Conservation (phyloP, 2,113 vertebrate genomes). For the Pollimyrus isidori region DNA sequence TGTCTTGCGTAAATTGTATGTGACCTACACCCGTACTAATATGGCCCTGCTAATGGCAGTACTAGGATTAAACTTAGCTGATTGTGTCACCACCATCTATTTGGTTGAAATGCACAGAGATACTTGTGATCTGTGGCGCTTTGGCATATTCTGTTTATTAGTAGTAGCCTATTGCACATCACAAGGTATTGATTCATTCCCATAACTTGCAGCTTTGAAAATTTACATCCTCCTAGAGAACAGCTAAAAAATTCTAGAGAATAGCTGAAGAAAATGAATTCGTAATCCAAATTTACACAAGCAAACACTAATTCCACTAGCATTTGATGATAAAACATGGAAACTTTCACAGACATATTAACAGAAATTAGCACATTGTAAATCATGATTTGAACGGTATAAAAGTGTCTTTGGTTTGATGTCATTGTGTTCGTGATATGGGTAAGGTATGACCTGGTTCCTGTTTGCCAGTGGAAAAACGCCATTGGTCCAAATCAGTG, state of each 20-base stretch:
- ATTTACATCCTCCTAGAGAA: neutral
- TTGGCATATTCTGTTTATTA: neutral
- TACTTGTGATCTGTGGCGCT: neutral
- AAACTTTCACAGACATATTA: neutral
- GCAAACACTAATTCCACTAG: neutral
- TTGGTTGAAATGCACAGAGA: neutral
- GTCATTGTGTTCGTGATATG: neutral
- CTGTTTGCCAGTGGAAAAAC: neutral
- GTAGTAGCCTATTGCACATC: neutral
- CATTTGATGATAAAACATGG: neutral
- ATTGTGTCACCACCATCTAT: neutral
- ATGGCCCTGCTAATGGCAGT: too few species aligned
- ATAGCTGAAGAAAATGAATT: neutral
- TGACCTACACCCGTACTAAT: too few species aligned
- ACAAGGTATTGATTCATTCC: neutral
- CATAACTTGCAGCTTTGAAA: neutral
- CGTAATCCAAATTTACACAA: neutral
- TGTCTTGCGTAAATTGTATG: neutral
- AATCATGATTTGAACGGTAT: neutral
- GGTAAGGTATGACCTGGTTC: neutral
- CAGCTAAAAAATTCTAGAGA: neutral
- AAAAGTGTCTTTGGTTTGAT: neutral
- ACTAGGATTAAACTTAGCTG: neutral
- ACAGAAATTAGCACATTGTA: neutral
- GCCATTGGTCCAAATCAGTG: neutral